Percentiles rank a stretch among this genome's conserved stretches.
Evolutionary conservation across 2,888 invertebrate species (phyloP).

Genomic region (Salpingus planirostris): DNA sequence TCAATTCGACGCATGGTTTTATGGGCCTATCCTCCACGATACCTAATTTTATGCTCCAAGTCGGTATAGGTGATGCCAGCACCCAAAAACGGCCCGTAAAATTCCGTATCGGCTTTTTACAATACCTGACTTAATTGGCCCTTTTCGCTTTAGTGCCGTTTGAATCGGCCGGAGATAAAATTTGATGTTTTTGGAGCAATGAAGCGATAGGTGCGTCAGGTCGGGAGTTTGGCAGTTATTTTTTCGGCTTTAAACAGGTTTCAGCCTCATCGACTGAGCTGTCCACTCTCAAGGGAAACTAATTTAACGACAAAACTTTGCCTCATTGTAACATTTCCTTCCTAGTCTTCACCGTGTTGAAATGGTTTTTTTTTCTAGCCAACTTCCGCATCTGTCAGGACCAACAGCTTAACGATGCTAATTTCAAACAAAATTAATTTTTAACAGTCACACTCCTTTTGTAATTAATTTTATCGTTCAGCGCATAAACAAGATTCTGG

Average conservation of each 20-base stretch:
- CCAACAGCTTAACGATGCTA: conserved; percentile 10
- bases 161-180: conserved; percentile 5
- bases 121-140: conserved; percentile 8
- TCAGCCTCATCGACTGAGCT: conserved; percentile 14
- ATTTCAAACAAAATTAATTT: conserved; percentile 12
- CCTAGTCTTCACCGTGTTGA: conserved; percentile 15
- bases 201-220: conserved; percentile 1
- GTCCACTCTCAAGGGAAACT: conserved; percentile 20
- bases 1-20: no score
- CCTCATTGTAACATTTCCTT: conserved; percentile 20
- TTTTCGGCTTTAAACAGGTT: conserved; percentile 4
- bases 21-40: no score
- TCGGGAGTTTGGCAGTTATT: not conserved
- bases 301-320: conserved; percentile 27
- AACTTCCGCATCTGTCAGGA: conserved; percentile 12
- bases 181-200: conserved; percentile 5
- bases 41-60: no score
- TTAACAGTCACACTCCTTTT: conserved; percentile 6
- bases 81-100: conserved; percentile 9
- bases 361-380: conserved; percentile 19
- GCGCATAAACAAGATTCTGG: conserved; percentile 2
- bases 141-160: conserved; percentile 2
- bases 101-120: conserved; percentile 6
- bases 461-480: conserved; percentile 6
- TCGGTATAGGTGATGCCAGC: no score